Conservation (phyloP, 2,113 vertebrate species). For the Eulacestoma nigropectus region DNA sequence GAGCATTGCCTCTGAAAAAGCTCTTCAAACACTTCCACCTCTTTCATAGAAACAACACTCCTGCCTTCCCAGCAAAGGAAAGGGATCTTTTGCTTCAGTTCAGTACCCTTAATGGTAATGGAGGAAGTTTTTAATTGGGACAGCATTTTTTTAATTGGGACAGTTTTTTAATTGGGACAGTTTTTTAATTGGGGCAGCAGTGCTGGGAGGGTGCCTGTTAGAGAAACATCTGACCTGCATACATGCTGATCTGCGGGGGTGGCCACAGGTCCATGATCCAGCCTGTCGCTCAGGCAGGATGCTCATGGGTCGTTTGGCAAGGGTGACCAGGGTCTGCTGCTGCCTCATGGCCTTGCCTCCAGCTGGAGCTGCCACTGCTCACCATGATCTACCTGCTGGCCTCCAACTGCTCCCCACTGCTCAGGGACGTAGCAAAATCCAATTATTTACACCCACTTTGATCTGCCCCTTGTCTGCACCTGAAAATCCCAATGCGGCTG, state of each 20-base stretch:
- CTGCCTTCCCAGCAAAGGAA: background rate
- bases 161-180: background rate
- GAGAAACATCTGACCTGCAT: background rate
- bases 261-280: background rate
- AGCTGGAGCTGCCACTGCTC: background rate
- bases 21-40: background rate
- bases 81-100: background rate
- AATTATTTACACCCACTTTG: background rate
- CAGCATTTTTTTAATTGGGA: background rate
- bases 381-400: background rate
- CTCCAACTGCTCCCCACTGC: background rate
- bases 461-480: background rate
- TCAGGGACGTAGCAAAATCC: accelerated
- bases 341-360: background rate
- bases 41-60: accelerated
- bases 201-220: background rate
- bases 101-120: accelerated
- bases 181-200: background rate
- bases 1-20: background rate
- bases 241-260: accelerated
- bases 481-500: background rate
- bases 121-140: background rate
- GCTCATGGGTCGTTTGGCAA: accelerated
- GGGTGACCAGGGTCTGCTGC: background rate
- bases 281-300: accelerated